These are phyloP conservation scores for Agrypnus murinus DNA, from an alignment of 2,888 invertebrate species.

Conservation along the genomic window DNA sequence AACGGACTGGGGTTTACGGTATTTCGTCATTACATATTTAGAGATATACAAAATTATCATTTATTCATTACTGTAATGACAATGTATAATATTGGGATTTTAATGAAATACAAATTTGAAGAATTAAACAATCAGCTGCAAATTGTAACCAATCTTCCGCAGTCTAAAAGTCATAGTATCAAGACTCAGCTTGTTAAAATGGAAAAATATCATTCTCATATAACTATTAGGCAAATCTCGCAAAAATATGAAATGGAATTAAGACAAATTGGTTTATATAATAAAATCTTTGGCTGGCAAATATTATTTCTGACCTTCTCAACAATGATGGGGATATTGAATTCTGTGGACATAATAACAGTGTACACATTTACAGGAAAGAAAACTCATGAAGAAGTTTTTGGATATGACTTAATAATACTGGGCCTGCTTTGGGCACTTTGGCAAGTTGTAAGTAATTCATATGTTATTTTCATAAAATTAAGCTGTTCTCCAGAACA, in stretches of 20 bases:
- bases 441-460: no score
- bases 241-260: neutral
- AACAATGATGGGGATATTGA: neutral
- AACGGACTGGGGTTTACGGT: neutral
- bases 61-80: conserved; percentile 19
- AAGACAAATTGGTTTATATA: neutral
- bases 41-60: conserved; percentile 20
- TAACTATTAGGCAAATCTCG: no score
- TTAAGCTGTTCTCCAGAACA: no score
- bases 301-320: neutral
- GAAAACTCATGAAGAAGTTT: no score
- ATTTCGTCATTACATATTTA: conserved; percentile 26
- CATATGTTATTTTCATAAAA: no score
- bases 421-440: no score
- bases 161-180: no score
- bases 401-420: no score
- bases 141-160: neutral
- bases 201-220: no score
- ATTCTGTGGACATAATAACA: neutral
- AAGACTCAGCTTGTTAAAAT: no score
- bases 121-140: neutral
- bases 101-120: conserved; percentile 1
- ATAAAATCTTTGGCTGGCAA: neutral
- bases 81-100: conserved; percentile 21
- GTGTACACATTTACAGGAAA: neutral